phyloP scores from a whole-genome alignment of 2,888 invertebrate species.

The Piscicola geometra region DNA sequence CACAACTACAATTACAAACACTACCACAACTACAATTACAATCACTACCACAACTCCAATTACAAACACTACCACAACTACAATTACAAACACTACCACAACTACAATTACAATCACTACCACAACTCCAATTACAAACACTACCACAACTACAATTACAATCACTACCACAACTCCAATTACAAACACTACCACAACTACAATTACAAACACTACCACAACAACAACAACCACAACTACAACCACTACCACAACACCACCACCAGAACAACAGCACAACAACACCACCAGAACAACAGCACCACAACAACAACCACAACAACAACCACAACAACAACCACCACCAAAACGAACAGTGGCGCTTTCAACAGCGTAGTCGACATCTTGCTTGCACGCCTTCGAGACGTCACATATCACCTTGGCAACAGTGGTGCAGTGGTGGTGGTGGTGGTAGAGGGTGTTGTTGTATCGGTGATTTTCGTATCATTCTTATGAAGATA shows the following conservation, averaged over 20 bases:
- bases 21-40: neutral
- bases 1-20: neutral
- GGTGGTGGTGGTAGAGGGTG: too few species aligned
- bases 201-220: slow-evolving; percentile 9
- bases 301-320: neutral
- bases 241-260: neutral
- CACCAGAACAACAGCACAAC: neutral
- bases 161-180: neutral
- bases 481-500: too few species aligned
- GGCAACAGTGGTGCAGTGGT: neutral
- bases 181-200: neutral
- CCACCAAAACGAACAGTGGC: slow-evolving; percentile 63
- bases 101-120: neutral
- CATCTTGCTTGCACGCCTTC: slow-evolving; percentile 72
- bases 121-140: slow-evolving; percentile 6
- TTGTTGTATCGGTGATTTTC: too few species aligned
- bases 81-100: neutral
- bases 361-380: slow-evolving; percentile 78
- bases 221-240: slow-evolving; percentile 1
- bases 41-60: neutral
- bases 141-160: neutral
- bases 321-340: neutral
- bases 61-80: neutral
- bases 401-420: slow-evolving; percentile 59
- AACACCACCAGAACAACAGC: neutral